Conservation (phyloP, 2,888 invertebrate species). For the Penaeus monodon region DNA sequence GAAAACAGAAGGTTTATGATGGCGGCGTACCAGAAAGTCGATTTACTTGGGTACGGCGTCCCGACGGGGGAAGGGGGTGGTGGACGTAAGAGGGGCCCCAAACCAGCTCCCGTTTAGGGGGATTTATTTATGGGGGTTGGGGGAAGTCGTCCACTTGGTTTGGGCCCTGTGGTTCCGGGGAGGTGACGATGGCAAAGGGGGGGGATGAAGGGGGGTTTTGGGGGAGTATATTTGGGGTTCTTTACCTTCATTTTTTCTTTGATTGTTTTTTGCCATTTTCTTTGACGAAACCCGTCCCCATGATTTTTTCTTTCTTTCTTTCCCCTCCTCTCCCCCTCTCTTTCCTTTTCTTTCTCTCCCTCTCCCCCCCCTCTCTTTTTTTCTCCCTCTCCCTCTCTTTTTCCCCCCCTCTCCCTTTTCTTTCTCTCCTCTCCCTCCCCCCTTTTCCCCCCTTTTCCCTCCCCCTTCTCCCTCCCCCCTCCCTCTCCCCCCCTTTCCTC, state of each 20-base stretch:
- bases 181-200: background rate
- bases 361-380: rapidly evolving
- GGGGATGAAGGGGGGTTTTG: background rate
- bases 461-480: no score
- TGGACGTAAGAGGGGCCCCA: conserved; percentile 61
- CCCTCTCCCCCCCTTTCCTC: no score
- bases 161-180: background rate
- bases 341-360: no score
- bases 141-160: conserved; percentile 62
- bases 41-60: conserved; percentile 62
- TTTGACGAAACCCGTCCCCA: no score
- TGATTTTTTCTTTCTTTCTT: no score
- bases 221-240: background rate
- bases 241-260: no score
- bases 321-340: rapidly evolving
- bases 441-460: no score
- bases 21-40: conserved; percentile 63
- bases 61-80: conserved; percentile 59
- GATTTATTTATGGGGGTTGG: conserved; percentile 62
- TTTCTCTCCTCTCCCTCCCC: no score
- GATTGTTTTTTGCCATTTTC: no score
- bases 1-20: conserved; percentile 62
- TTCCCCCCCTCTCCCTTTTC: no score
- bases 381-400: no score
- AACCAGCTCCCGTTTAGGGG: conserved; percentile 60